These are phyloP conservation scores for Trissolcus japonicus DNA, from an alignment of 2,888 invertebrate genomes.

Conservation along the genomic window DNA sequence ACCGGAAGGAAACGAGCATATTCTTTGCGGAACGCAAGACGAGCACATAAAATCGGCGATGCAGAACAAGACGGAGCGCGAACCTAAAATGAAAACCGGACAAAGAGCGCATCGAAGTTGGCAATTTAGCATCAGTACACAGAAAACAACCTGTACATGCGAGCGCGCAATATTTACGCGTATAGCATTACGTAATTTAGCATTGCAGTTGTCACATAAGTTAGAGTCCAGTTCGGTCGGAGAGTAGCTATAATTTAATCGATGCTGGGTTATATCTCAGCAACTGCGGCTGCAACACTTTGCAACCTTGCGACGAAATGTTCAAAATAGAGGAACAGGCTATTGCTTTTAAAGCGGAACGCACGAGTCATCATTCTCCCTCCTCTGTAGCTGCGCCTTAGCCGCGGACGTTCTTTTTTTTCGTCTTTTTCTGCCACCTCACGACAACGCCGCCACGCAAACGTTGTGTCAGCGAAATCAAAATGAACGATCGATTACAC, in stretches of 20 bases:
- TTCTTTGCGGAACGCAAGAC: neutral
- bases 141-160: slow-evolving; percentile 64
- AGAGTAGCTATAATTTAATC: slow-evolving; percentile 70
- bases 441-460: slow-evolving; percentile 31
- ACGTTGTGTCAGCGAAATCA: slow-evolving; percentile 34
- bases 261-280: slow-evolving; percentile 68
- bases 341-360: slow-evolving; percentile 72
- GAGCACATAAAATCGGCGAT: slow-evolving; percentile 1
- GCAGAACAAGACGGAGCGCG: slow-evolving; percentile 11
- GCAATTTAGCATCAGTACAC: slow-evolving; percentile 67
- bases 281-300: slow-evolving; percentile 58
- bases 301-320: slow-evolving; percentile 66
- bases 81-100: slow-evolving; percentile 35
- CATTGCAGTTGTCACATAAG: slow-evolving; percentile 68
- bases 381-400: slow-evolving; percentile 47
- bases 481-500: slow-evolving; percentile 57
- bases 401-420: slow-evolving; percentile 12
- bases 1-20: slow-evolving; percentile 10
- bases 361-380: slow-evolving; percentile 54
- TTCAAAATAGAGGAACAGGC: slow-evolving; percentile 73
- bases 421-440: slow-evolving; percentile 54
- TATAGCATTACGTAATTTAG: slow-evolving; percentile 70
- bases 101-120: slow-evolving; percentile 45
- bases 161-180: slow-evolving; percentile 66
- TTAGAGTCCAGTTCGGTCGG: slow-evolving; percentile 65